A percentile compares a stretch with the other conserved stretches of the same genome.
Conservation (phyloP, 2,888 invertebrate species). For the Callosobruchus maculatus region DNA sequence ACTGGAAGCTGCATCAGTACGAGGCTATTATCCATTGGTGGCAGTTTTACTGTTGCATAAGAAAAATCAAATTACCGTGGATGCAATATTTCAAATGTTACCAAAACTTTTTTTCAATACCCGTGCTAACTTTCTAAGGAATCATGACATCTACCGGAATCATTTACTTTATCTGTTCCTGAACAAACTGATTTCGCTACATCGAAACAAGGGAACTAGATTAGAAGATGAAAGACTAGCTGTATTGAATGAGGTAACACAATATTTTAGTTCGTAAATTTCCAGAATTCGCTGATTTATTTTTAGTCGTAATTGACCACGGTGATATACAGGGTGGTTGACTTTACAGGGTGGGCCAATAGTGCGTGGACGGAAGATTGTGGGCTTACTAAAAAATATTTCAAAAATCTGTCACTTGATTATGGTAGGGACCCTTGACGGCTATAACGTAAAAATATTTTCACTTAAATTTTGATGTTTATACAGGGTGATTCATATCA, state of each 20-base stretch:
- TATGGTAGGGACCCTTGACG: no score
- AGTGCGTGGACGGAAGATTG: no score
- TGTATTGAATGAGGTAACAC: background rate
- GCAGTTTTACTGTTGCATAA: conserved; percentile 24
- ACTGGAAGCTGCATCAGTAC: conserved; percentile 23
- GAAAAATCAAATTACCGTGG: conserved; percentile 14
- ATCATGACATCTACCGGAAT: conserved; percentile 17
- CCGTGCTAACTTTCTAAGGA: conserved; percentile 2
- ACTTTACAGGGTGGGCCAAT: no score
- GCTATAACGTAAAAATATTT: no score
- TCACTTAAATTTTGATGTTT: no score
- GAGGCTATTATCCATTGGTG: conserved; percentile 30
- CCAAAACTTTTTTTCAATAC: conserved; percentile 7
- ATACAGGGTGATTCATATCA: no score
- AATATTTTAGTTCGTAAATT: no score
- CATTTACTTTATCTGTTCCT: conserved; percentile 22
- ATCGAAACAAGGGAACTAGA: background rate
- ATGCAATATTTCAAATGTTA: conserved; percentile 21
- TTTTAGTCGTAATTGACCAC: no score
- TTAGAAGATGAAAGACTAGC: background rate
- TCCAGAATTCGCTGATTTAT: no score
- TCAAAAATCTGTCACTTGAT: no score
- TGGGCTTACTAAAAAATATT: no score
- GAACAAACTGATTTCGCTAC: conserved; percentile 17
- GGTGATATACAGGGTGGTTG: no score